phyloP scores from a whole-genome alignment of 1,140 invertebrate genomes.

The Heliconius himera region DNA sequence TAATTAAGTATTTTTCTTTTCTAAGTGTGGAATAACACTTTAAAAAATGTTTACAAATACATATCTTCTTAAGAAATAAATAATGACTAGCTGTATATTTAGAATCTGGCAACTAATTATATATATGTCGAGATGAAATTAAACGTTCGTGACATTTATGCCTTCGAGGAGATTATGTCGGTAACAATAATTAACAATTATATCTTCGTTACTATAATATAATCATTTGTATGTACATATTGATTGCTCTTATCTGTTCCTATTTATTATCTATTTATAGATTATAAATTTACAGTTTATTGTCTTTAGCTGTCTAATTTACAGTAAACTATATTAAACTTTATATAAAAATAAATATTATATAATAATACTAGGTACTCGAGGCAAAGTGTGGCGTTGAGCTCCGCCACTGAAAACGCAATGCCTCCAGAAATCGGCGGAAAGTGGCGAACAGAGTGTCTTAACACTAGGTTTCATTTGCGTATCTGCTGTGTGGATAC shows the following conservation, averaged over 20 bases:
- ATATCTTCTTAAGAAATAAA: background rate
- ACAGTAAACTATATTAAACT: background rate
- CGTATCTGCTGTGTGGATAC: too few relatives aligned
- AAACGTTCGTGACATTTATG: constrained; percentile 6
- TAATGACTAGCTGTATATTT: background rate
- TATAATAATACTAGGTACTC: too few relatives aligned
- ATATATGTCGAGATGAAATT: background rate
- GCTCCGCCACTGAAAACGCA: too few relatives aligned
- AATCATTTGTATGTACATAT: background rate
- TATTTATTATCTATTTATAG: background rate
- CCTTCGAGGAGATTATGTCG: constrained; percentile 1
- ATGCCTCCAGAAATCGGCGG: too few relatives aligned
- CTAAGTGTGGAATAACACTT: too few relatives aligned
- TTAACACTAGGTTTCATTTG: too few relatives aligned
- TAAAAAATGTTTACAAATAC: background rate
- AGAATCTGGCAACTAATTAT: background rate
- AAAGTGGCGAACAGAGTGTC: too few relatives aligned
- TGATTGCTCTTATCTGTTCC: background rate
- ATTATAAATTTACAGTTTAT: background rate
- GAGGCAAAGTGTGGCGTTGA: too few relatives aligned
- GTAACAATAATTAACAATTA: constrained; percentile 9
- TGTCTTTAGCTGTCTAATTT: background rate
- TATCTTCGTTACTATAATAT: background rate
- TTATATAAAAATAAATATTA: background rate
- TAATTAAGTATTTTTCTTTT: too few relatives aligned